These are phyloP conservation scores for Enoplosus armatus DNA, from an alignment of 2,797 vertebrate genomes.

Conservation along the genomic window DNA sequence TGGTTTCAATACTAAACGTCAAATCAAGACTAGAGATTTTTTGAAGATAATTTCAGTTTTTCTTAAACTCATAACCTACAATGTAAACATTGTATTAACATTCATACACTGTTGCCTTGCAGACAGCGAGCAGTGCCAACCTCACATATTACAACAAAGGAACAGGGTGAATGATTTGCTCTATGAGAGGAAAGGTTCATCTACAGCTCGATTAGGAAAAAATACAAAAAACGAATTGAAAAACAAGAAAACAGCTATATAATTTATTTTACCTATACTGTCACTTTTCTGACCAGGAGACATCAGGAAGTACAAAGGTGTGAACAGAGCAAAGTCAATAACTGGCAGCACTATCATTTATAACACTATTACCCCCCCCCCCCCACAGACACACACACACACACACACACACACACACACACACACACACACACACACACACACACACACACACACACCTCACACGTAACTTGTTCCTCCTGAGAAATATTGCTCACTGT, in stretches of 20 bases:
- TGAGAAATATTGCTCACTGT: constrained; percentile 69
- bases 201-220: neutral
- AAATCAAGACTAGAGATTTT: neutral
- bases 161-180: constrained; percentile 23
- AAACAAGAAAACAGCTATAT: constrained; percentile 1
- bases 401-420: constrained; percentile 27
- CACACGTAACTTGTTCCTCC: constrained; percentile 54
- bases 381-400: constrained; percentile 33
- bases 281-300: constrained; percentile 36
- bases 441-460: constrained; percentile 27
- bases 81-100: neutral
- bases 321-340: constrained; percentile 33
- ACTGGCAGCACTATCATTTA: constrained; percentile 44
- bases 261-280: neutral
- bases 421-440: neutral
- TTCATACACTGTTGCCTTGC: neutral
- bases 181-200: constrained; percentile 18
- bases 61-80: neutral
- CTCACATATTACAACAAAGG: neutral
- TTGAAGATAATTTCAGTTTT: neutral
- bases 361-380: constrained; percentile 21
- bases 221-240: neutral
- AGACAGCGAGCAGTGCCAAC: neutral
- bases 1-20: neutral
- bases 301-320: constrained; percentile 33